Percentiles rank a stretch among this genome's conserved stretches.
These are phyloP conservation scores for Osmerus eperlanus DNA, from an alignment of 2,113 vertebrate species.

Conservation along the genomic window DNA sequence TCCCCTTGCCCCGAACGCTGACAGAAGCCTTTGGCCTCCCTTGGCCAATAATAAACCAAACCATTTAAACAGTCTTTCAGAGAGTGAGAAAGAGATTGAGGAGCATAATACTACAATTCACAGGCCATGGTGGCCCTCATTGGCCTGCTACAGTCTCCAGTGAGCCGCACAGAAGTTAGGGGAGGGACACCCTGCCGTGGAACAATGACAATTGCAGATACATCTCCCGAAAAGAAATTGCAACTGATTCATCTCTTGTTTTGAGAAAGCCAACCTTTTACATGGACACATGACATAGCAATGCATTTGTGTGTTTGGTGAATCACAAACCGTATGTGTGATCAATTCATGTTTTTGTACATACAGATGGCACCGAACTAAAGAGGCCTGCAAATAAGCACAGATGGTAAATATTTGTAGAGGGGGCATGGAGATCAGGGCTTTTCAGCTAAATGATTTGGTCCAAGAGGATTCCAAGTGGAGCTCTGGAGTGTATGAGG, in stretches of 20 bases:
- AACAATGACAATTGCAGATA: conserved; percentile 37
- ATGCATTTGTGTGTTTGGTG: neutral
- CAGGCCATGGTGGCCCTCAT: conserved; percentile 77
- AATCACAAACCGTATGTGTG: no score
- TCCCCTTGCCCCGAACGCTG: conserved; percentile 87
- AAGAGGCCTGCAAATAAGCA: neutral
- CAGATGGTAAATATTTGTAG: neutral
- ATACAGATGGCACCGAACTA: neutral
- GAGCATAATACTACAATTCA: conserved; percentile 89
- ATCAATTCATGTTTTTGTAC: no score
- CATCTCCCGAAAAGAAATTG: conserved; percentile 32
- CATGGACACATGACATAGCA: neutral
- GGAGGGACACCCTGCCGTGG: conserved; percentile 41
- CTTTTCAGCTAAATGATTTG: conserved; percentile 66
- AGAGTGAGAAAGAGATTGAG: conserved; percentile 80
- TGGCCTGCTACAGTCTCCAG: conserved; percentile 82
- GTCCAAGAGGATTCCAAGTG: conserved; percentile 56
- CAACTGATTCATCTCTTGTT: conserved; percentile 38
- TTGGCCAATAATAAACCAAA: conserved; percentile 99
- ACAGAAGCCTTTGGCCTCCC: conserved; percentile 97
- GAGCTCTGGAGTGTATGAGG: conserved; percentile 56
- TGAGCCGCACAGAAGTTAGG: conserved; percentile 75
- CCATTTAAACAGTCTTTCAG: conserved; percentile 98
- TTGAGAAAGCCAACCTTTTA: conserved; percentile 3
- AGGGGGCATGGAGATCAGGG: conserved; percentile 22